These are phyloP conservation scores for Chaenodraco wilsoni DNA, from an alignment of 2,797 vertebrate species.

Conservation along the genomic window DNA sequence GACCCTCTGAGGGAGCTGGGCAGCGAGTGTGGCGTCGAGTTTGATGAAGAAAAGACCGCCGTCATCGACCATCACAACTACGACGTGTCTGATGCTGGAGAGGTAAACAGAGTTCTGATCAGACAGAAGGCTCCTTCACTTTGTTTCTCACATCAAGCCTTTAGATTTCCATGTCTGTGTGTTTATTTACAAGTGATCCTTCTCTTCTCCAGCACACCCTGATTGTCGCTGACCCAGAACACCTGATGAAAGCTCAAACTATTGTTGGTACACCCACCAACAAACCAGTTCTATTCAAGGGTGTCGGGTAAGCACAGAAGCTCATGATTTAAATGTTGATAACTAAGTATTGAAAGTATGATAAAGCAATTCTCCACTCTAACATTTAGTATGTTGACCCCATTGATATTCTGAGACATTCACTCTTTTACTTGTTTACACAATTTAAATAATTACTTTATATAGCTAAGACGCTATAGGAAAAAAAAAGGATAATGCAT, in stretches of 20 bases:
- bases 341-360: not conserved
- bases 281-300: conserved; percentile 94
- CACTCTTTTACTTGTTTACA: not conserved
- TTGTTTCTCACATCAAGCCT: not conserved
- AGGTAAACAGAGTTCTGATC: conserved; percentile 81
- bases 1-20: conserved; percentile 96
- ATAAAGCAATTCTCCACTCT: not conserved
- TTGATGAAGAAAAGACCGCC: conserved; percentile 95
- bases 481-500: too few species aligned
- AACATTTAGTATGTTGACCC: not conserved
- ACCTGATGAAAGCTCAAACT: conserved; percentile 95
- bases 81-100: conserved; percentile 93
- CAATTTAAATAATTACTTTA: not conserved
- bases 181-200: conserved; percentile 22
- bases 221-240: conserved; percentile 92
- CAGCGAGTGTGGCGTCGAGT: conserved; percentile 97
- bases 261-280: conserved; percentile 91
- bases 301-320: conserved; percentile 90
- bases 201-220: conserved; percentile 87
- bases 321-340: not conserved
- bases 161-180: not conserved
- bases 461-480: too few species aligned
- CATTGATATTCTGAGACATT: not conserved
- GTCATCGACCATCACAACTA: conserved; percentile 99
- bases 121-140: not conserved